These are phyloP conservation scores for Nycteola revayana DNA, from an alignment of 2,888 invertebrate species.

Conservation along the genomic window DNA sequence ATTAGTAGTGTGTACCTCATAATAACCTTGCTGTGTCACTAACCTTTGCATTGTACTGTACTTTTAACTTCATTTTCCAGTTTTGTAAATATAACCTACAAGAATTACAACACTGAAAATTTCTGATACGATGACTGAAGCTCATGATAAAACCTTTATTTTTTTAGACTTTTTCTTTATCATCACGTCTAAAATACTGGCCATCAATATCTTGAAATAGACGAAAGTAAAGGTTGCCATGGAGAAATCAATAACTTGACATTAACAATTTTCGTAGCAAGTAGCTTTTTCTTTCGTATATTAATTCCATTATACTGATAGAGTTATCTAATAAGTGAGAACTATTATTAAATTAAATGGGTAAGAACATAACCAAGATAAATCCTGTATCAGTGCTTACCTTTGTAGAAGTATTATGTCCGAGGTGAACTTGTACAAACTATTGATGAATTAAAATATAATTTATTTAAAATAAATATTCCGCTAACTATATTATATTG, in stretches of 20 bases:
- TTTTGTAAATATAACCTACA: constrained; percentile 45
- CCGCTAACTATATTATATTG: too few species aligned
- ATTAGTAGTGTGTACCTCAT: constrained; percentile 18
- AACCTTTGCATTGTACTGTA: constrained; percentile 64
- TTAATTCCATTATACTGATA: constrained; percentile 15
- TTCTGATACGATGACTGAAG: too few species aligned
- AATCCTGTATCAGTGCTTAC: constrained; percentile 14
- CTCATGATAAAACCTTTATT: background rate
- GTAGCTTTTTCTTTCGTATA: too few species aligned
- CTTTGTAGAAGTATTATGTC: constrained; percentile 5
- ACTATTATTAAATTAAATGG: constrained; percentile 10
- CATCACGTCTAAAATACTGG: constrained; percentile 17
- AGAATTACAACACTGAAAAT: constrained; percentile 20
- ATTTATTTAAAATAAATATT: too few species aligned
- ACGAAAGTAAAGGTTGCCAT: constrained; percentile 44
- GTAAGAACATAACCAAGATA: constrained; percentile 17
- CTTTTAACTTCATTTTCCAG: constrained; percentile 61
- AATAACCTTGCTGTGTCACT: constrained; percentile 18
- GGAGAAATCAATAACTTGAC: constrained; percentile 45
- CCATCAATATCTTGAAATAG: constrained; percentile 19
- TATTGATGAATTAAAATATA: too few species aligned
- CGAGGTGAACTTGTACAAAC: too few species aligned
- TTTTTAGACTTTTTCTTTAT: constrained; percentile 1
- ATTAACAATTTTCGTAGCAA: constrained; percentile 27
- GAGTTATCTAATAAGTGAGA: constrained; percentile 19